Base-by-base conservation (phyloP, 2,113 vertebrate species). In the Ptilonorhynchus violaceus region DNA sequence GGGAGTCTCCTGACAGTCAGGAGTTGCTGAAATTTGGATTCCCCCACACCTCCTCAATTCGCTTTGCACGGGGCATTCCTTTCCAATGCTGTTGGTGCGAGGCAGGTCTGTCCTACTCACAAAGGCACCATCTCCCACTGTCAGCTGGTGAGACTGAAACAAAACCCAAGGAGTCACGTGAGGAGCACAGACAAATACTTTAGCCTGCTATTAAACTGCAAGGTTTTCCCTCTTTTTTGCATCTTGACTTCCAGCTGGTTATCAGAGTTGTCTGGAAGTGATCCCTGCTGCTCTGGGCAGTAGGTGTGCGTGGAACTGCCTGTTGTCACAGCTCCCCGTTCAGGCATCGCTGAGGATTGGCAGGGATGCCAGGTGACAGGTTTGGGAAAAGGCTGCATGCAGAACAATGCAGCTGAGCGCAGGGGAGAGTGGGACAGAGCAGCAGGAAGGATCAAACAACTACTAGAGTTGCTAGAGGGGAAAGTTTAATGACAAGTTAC, bases 401-500 rank as follows among this genome's bases (percentile, higher is more conserved):
- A 85, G 46, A 88, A 56, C 58, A 13, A 5, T 55, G 82, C 79
- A 75, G 50, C 42, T 72, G 31, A 49, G 79, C 52, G 13, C n/a
- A 5, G 50, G 46, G 64, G 77, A 9, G 42, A 56, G 64, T 3
- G 37, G 58, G 69, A 42, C 35, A 44, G 76, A 63, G 79, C 80
- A 47, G 77, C 49, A 59, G 63, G 35, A 88, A 28, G 79, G 41
- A 85, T 95, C 76, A 92, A 80, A 84, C 37, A 42, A 49, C 76
- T 81, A 18, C 85, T 20, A 16, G n/a, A 79, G 60, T 10, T 93
- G 86, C 91, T 66, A 22, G 72, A 93, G 91, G 93, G 90, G 50
- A 82, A 94, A 89, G 93, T 91, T 94, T 96, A 94, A 95, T 96
- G 92, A 75, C 91, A 91, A 95, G 88, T 88, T 87, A n/a, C 83